Evolutionary conservation across 2,113 vertebrate species (phyloP), one percentile per base, ranked within the genome.

Genomic region (Oncorhynchus masou): DNA sequence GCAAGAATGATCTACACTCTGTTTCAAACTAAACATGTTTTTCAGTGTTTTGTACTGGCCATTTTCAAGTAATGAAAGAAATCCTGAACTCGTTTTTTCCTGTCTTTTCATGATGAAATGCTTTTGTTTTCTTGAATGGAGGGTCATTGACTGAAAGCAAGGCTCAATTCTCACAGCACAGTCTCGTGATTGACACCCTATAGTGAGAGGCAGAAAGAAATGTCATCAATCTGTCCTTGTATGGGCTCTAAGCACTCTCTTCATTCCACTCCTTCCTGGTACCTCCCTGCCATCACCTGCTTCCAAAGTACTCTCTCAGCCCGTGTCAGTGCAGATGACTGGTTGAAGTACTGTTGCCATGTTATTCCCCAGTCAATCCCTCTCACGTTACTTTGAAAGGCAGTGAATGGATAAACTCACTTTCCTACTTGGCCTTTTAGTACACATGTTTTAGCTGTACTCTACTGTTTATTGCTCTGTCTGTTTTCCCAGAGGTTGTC

Each of bases 361-460:
- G 4, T 75, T 25, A 27, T 66, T 48, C 29, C 64, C 12, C 29
- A 16, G 19, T 81, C 60, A 20, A 59, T 13, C 68, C 60, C 19
- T 76, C 76, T 84, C 25, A 48, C 77, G 31, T 72, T 68, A 31
- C 48, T 45, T 7, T 71, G 57, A 68, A 74, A 51, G 70, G 24
- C 49, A 59, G 31, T 6, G 65, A 57, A 29, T 62, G 66, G 60
- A 75, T 79, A 22, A 27, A 66, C 54, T 49, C 67, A 24, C 27
- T 24, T 73, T 45, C 39, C 39, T 45, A 45, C 39, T 11, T 45
- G 39, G 39, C 39, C 39, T 45, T 45, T 11, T 45, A 45, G 39
- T 45, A 45, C 9, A 45, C 12, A 2, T 1, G 9, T 45, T 45
- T 45, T 45, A 45, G 39, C 39, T 45, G 8, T 11, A 45, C 39